Evolutionary conservation across 1,140 invertebrate species (phyloP).

Genomic region (Papilio aristodemus): DNA sequence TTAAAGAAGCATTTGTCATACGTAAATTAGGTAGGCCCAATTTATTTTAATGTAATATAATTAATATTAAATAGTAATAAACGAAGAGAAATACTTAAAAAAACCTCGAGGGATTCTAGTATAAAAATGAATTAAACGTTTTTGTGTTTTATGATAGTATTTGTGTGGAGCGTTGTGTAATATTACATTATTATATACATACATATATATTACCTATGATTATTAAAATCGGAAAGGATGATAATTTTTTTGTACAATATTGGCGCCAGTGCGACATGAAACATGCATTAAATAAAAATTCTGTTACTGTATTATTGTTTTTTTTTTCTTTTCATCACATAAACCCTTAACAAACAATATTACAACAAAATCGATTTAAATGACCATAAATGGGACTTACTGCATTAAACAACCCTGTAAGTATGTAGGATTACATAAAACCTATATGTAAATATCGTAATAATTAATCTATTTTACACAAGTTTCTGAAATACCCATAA

Average conservation of each 20-base stretch:
- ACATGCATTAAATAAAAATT: conserved; percentile 78
- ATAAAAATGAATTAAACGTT: conserved; percentile 72
- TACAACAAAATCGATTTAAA: too few relatives aligned
- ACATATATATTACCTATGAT: conserved; percentile 63
- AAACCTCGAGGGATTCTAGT: conserved; percentile 69
- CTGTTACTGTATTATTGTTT: conserved; percentile 69
- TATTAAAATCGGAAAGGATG: conserved; percentile 68
- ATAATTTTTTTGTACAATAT: conserved; percentile 79
- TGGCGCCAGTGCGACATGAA: conserved; percentile 75
- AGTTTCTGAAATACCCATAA: too few relatives aligned
- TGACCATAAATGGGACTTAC: too few relatives aligned
- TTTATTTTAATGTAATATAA: conserved; percentile 77
- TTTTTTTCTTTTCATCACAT: conserved; percentile 48
- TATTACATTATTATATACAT: conserved; percentile 60
- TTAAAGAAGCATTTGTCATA: conserved; percentile 72
- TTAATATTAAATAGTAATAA: conserved; percentile 71
- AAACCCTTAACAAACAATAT: not conserved
- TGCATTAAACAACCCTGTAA: too few relatives aligned
- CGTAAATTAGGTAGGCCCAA: conserved; percentile 77
- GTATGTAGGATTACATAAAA: too few relatives aligned
- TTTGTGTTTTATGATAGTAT: conserved; percentile 77
- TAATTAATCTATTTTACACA: too few relatives aligned
- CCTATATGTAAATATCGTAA: too few relatives aligned
- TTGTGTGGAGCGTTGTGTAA: conserved; percentile 74
- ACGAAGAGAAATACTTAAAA: conserved; percentile 75